A percentile compares a stretch with the other conserved stretches of the same genome.
These are phyloP conservation scores for Euplexia lucipara DNA, from an alignment of 2,888 invertebrate species.

Conservation along the genomic window DNA sequence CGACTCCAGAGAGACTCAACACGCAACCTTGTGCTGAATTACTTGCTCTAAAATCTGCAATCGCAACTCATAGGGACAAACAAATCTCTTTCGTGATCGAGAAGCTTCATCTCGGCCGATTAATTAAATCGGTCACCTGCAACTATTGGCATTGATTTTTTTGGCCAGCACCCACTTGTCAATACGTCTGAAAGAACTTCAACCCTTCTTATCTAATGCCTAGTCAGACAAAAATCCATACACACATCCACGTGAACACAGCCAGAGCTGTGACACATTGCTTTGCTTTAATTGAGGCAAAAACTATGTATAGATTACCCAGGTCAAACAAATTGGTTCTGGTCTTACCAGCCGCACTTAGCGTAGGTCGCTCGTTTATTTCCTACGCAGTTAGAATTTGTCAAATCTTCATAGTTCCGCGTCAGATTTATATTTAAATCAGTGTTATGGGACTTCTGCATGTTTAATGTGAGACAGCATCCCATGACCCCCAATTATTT, in stretches of 20 bases:
- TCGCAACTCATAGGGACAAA: conserved; percentile 30
- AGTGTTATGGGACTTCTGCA: conserved; percentile 46
- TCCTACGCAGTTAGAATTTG: conserved; percentile 28
- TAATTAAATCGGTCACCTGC: conserved; percentile 50
- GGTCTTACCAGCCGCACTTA: conserved; percentile 10
- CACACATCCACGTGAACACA: conserved; percentile 5
- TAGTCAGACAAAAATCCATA: conserved; percentile 8
- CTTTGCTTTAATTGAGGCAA: conserved; percentile 33
- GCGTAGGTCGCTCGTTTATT: conserved; percentile 20
- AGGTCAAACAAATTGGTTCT: conserved; percentile 35
- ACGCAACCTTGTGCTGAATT: conserved; percentile 78
- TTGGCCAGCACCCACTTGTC: conserved; percentile 59
- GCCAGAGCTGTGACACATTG: conserved; percentile 26
- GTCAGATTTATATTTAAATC: conserved; percentile 39
- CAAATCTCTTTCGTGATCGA: conserved; percentile 37
- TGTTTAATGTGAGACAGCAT: conserved; percentile 57
- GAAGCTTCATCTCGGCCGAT: conserved; percentile 41
- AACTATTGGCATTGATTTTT: conserved; percentile 63
- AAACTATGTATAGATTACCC: conserved; percentile 28
- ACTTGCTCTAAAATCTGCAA: conserved; percentile 68
- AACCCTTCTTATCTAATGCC: conserved; percentile 39
- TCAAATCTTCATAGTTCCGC: conserved; percentile 22
- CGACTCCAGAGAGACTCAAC: conserved; percentile 70
- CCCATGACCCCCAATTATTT: conserved; percentile 70
- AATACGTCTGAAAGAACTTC: conserved; percentile 45